These are phyloP conservation scores for Pseudorhombus dupliciocellatus DNA, from an alignment of 2,113 vertebrate species.

Conservation along the genomic window DNA sequence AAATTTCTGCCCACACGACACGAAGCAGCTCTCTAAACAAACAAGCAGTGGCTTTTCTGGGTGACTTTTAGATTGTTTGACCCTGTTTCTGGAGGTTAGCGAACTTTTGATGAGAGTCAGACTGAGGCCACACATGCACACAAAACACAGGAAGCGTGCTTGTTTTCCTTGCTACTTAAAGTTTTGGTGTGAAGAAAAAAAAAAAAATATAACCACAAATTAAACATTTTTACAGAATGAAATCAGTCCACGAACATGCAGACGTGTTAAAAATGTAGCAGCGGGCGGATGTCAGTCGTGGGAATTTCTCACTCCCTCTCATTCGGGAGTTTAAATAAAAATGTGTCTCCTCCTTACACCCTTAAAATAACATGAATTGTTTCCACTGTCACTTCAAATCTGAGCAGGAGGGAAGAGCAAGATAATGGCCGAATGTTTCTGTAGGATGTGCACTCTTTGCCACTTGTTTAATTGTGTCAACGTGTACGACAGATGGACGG, in stretches of 20 bases:
- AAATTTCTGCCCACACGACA: constrained; percentile 42
- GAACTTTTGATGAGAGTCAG: constrained; percentile 54
- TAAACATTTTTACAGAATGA: constrained; percentile 32
- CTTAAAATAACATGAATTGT: constrained; percentile 67
- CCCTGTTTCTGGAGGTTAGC: constrained; percentile 44
- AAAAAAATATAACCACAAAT: constrained; percentile 10
- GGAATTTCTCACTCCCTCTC: constrained; percentile 63
- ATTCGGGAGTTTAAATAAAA: constrained; percentile 67
- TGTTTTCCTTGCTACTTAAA: constrained; percentile 53
- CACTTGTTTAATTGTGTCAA: constrained; percentile 42
- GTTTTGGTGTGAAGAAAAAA: constrained; percentile 34
- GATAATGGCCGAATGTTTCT: constrained; percentile 54
- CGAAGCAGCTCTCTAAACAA: constrained; percentile 48
- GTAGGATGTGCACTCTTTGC: constrained; percentile 36
- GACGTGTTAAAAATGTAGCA: constrained; percentile 37
- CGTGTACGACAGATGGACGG: background rate
- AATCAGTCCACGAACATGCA: constrained; percentile 31
- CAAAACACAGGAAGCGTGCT: constrained; percentile 54
- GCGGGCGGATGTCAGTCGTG: constrained; percentile 62
- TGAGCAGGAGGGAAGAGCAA: constrained; percentile 56
- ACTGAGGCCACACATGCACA: constrained; percentile 47
- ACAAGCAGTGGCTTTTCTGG: constrained; percentile 51
- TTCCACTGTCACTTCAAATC: constrained; percentile 71
- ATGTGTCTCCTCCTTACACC: constrained; percentile 43
- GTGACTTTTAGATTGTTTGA: constrained; percentile 56